These are phyloP conservation scores for Pelmatolapia mariae DNA, from an alignment of 2,113 vertebrate genomes.

Conservation along the genomic window DNA sequence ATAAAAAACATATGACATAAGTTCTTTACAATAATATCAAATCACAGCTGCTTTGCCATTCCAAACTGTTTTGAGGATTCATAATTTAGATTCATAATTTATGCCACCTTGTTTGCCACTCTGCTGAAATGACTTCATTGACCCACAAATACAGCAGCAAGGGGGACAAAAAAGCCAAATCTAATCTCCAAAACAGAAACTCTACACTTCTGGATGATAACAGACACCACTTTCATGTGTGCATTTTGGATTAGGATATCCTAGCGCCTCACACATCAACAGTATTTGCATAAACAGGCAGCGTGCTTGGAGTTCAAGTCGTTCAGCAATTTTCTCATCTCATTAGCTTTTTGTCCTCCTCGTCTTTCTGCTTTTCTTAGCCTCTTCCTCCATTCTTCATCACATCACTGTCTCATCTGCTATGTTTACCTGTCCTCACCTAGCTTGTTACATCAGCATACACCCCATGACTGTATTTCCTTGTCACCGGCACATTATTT, in stretches of 20 bases:
- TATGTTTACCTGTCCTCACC: not conserved
- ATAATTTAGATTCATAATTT: not conserved
- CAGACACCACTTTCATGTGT: not conserved
- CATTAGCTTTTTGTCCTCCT: not conserved
- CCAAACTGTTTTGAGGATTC: not conserved
- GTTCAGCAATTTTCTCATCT: not conserved
- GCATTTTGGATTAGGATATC: not conserved
- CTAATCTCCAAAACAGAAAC: not conserved
- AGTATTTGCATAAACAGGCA: not conserved
- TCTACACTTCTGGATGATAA: not conserved
- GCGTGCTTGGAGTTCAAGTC: not conserved
- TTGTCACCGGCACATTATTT: constrained; percentile 9
- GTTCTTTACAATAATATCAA: not conserved
- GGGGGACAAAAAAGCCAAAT: not conserved
- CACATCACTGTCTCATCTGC: not conserved
- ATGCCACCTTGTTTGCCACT: not conserved
- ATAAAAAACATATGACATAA: not conserved
- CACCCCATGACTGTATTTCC: constrained; percentile 3
- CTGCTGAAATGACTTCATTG: not conserved
- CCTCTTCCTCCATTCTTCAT: not conserved
- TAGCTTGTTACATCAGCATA: not conserved
- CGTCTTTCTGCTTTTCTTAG: not conserved
- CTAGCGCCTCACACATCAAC: not conserved
- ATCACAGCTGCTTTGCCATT: not conserved
- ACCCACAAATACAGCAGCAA: not conserved